Conservation (phyloP, 2,888 invertebrate genomes). For the Corythucha ciliata region DNA sequence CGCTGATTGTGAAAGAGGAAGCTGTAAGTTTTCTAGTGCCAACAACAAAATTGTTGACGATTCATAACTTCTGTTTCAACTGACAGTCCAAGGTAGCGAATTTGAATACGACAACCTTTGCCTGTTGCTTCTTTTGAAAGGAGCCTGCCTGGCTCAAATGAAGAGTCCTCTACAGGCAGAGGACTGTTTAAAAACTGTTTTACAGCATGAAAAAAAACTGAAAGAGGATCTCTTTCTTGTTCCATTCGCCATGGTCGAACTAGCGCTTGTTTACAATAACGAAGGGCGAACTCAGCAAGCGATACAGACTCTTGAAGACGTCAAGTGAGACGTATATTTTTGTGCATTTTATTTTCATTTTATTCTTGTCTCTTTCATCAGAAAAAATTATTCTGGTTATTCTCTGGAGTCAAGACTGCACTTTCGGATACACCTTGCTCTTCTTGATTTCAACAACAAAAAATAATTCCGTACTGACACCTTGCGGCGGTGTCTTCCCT, state of each 20-base stretch:
- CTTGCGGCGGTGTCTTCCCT: no score
- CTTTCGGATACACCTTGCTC: constrained; percentile 74
- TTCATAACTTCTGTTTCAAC: not conserved
- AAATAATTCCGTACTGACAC: no score
- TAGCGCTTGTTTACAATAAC: constrained; percentile 67
- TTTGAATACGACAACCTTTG: constrained; percentile 55
- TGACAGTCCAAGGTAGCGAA: not conserved
- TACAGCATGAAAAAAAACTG: constrained; percentile 59
- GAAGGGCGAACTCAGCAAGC: constrained; percentile 60
- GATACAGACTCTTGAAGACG: constrained; percentile 62
- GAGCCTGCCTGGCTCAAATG: constrained; percentile 71
- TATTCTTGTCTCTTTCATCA: constrained; percentile 43
- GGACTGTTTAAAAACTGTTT: constrained; percentile 56
- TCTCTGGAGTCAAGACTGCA: constrained; percentile 79
- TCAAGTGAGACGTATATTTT: constrained; percentile 54
- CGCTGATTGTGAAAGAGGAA: constrained; percentile 37
- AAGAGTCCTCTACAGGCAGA: constrained; percentile 67
- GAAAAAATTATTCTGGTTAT: constrained; percentile 80
- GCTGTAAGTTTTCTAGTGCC: constrained; percentile 34
- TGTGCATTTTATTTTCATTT: not conserved
- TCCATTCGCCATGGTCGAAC: constrained; percentile 77
- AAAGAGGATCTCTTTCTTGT: constrained; percentile 74
- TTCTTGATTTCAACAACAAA: constrained; percentile 34
- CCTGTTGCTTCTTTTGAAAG: constrained; percentile 67
- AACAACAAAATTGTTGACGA: not conserved